Evolutionary conservation across 2,888 invertebrate species (phyloP), one percentile per base, ranked within the genome.

Genomic region (Philhelius pedissequus): DNA sequence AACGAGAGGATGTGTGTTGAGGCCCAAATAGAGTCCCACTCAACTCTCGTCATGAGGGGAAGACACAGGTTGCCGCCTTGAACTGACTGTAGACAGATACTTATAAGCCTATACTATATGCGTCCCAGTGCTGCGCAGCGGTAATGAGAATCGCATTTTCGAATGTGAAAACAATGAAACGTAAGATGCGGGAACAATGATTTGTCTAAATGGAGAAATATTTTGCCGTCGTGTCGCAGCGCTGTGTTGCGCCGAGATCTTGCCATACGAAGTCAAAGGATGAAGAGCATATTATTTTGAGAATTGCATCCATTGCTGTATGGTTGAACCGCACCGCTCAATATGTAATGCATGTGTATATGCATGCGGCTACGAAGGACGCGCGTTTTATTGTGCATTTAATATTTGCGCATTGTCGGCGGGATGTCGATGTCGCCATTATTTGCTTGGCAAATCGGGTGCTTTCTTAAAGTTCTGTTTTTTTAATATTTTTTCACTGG

Each of bases 151-250:
- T 71, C 71, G 66, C 84, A 79, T 75, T 66, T 69, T 64, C 64
- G n/a, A 48, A 48, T 64, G 38, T 75, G 80, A 80, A 84, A 84
- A 84, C 84, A 84, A 84, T 84, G 84, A 64, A 62, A 60, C 27
- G 40, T 40, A 48, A 60, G 50, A 66, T 71, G 80, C 79, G 62
- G 80, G 75, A 75, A 84, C 84, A 84, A 84, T 84, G 84, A 84
- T 84, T 84, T 84, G 84, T 84, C 84, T 84, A 84, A 84, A 84
- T 52, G 75, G 66, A 71, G 80, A 60, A 76, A 84, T 75, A 80
- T 75, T 71, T 84, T 71, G 69, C 79, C 70, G 75, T n/a, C n/a
- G n/a, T n/a, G n/a, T n/a, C n/a, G n/a, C n/a, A n/a, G n/a, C n/a
- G n/a, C n/a, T n/a, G n/a, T n/a, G n/a, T n/a, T n/a, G 58, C 48